Evolutionary conservation across 2,797 vertebrate species (phyloP), one percentile per base, ranked within the genome.

Genomic region (Parauchenoglanis ngamensis): DNA sequence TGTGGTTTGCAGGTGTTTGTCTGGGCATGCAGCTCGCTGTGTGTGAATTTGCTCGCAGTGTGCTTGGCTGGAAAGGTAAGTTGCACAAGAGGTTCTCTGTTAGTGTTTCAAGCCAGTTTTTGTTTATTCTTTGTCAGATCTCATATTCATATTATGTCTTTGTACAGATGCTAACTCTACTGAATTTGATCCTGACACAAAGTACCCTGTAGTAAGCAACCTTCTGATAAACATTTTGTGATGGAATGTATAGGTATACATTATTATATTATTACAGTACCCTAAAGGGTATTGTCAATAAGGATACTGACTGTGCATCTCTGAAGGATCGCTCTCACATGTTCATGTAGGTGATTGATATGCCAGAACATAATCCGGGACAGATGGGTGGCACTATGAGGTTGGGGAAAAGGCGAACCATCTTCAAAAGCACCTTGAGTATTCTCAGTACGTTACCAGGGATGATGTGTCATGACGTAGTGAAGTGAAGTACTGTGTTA

Each of bases 341-440:
- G 35, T 84, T 86, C 78, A 7, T 59, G 25, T 92, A 99, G 98
- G 97, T 99, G 90, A 97, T 98, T 93, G 98, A 99, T 91, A 99
- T 99, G 98, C 98, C 98, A 0, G 98, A 98, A 90, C 98, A 99
- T 93, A 99, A 99, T 92, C 97, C 97, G 2, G 97, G 97, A 78
- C 96, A 99, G 87, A 98, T 98, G 97, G 98, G 98, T 0, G 97
- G 97, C 52, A 99, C 98, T 31, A 98, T 99, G 98, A 96, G 98
- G 90, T 93, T 99, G 87, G 97, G 98, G 86, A 98, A 97, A 94
- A 96, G 98, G 79, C 96, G 96, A 76, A 99, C 98, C 1, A 94
- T 98, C 90, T 98, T 99, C 92, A 97, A 95, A 90, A 97, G 95
- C 85, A 95, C 90, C 90, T 95, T 94, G 90, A 97, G 97, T 0